Percentiles rank a stretch among this genome's conserved stretches.
Conservation (phyloP, 2,113 vertebrate genomes). For the Stictonetta naevosa region DNA sequence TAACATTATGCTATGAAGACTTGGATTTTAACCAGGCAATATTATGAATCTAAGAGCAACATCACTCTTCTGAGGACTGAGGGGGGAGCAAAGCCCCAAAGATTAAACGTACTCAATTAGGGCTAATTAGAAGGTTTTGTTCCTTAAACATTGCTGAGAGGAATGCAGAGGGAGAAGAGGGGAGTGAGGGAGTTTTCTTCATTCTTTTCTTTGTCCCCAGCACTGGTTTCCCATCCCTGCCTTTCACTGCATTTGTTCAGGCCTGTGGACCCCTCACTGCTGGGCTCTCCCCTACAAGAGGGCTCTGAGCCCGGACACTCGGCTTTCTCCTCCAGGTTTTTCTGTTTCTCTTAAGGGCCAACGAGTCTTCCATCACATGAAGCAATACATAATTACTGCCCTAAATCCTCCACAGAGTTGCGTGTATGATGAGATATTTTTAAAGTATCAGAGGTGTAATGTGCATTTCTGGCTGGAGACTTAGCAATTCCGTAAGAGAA, state of each 20-base stretch:
- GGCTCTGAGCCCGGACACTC: background rate
- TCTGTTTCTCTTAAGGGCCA: background rate
- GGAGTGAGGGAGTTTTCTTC: background rate
- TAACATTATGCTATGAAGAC: background rate
- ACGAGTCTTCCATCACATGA: background rate
- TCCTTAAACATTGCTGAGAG: background rate
- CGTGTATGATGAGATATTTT: background rate
- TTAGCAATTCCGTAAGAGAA: background rate
- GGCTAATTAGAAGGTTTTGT: background rate
- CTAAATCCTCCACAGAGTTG: background rate
- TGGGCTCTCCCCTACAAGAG: background rate
- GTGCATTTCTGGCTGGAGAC: background rate
- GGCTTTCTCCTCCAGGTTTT: background rate
- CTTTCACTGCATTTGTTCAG: background rate
- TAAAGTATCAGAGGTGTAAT: constrained; percentile 9
- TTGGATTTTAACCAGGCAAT: background rate
- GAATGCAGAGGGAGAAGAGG: background rate
- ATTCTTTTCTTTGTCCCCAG: background rate
- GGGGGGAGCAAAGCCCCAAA: background rate
- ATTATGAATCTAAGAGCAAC: background rate
- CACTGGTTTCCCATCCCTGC: background rate
- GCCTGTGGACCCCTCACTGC: background rate
- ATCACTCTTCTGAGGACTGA: background rate
- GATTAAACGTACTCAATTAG: background rate
- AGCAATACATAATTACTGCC: background rate